Conservation (phyloP, 2,888 invertebrate genomes). For the Elgonia sp. region DNA sequence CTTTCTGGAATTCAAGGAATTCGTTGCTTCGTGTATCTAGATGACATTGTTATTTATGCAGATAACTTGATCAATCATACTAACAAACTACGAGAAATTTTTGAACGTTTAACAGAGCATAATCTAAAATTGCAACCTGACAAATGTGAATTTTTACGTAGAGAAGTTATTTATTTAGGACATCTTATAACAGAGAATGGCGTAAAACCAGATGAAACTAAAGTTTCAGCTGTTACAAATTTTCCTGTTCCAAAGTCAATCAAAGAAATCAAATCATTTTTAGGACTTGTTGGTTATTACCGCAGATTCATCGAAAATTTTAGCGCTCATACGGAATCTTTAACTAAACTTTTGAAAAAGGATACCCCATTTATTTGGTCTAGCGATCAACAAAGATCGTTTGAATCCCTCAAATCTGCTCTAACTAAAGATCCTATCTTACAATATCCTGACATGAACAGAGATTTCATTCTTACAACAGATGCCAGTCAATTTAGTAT, state of each 20-base stretch:
- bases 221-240: constrained; percentile 44
- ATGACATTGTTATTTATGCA: constrained; percentile 60
- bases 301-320: constrained; percentile 37
- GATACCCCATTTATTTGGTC: constrained; percentile 75
- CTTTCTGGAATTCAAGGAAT: constrained; percentile 78
- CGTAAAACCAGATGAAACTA: constrained; percentile 47
- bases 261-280: constrained; percentile 35
- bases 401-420: constrained; percentile 42
- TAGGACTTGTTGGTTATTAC: constrained; percentile 41
- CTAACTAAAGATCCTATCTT: constrained; percentile 45
- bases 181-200: constrained; percentile 40
- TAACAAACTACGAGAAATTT: constrained; percentile 15
- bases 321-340: constrained; percentile 76
- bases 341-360: constrained; percentile 77
- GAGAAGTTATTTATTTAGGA: constrained; percentile 27
- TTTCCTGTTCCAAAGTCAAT: constrained; percentile 35
- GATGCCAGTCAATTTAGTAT: constrained; percentile 79
- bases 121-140: constrained; percentile 21
- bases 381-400: constrained; percentile 56
- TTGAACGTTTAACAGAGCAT: neutral
- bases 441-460: constrained; percentile 81
- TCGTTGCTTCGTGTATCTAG: constrained; percentile 76
- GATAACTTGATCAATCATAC: constrained; percentile 4
- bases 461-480: constrained; percentile 80
- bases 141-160: constrained; percentile 14